Percentiles rank a stretch among this genome's conserved stretches.
These are phyloP conservation scores for Caenorhabditis sulstoni DNA, from an alignment of 2,888 invertebrate genomes.

Conservation along the genomic window DNA sequence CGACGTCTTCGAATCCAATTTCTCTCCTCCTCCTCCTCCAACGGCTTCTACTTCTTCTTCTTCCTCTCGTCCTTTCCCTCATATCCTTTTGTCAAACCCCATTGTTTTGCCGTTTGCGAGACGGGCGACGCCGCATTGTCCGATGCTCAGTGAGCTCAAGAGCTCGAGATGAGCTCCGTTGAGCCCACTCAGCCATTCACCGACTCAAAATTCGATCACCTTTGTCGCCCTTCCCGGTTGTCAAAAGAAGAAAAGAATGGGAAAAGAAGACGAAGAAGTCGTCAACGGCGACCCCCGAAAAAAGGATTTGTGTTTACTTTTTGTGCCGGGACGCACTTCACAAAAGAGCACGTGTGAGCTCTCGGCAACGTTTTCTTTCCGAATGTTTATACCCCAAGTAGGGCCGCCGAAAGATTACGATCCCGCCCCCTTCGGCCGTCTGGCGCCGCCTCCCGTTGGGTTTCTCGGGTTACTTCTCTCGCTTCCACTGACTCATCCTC, in stretches of 20 bases:
- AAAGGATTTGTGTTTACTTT: slow-evolving; percentile 31
- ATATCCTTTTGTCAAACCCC: slow-evolving; percentile 1
- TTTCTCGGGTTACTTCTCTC: background rate
- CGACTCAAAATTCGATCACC: slow-evolving; percentile 17
- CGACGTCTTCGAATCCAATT: slow-evolving; percentile 20
- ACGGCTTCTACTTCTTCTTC: background rate
- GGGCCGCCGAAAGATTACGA: no score
- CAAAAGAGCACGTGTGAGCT: background rate
- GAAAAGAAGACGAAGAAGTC: background rate
- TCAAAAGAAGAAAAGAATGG: background rate
- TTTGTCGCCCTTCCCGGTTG: background rate
- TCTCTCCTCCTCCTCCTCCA: background rate
- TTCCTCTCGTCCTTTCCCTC: no score
- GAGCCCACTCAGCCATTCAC: no score
- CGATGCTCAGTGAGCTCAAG: no score
- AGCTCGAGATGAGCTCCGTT: no score
- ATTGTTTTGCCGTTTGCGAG: no score
- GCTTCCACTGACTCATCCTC: slow-evolving; percentile 19
- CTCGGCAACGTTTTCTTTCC: background rate
- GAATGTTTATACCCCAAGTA: slow-evolving; percentile 2
- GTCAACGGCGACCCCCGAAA: background rate
- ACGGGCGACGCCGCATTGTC: no score
- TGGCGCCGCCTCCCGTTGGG: slow-evolving; percentile 13
- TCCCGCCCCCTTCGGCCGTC: slow-evolving; percentile 2
- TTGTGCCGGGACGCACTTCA: background rate